Evolutionary conservation across 2,113 vertebrate species (phyloP).

Genomic region (Oriolus oriolus): DNA sequence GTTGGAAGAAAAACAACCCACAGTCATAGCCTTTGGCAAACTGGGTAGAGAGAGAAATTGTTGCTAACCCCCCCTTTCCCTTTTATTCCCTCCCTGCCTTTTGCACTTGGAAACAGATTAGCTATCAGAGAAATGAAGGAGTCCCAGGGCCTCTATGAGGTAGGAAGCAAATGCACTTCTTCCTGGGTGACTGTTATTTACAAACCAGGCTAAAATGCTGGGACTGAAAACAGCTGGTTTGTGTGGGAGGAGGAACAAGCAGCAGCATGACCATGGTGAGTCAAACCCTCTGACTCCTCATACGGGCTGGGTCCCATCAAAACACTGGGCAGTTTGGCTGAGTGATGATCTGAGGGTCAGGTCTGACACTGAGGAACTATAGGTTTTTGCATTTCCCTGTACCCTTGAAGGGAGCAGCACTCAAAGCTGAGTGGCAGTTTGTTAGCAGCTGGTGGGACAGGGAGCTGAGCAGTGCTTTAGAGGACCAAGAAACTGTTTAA

Average conservation of each 20-base stretch:
- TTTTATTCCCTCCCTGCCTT: not conserved
- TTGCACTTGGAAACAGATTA: not conserved
- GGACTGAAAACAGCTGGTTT: not conserved
- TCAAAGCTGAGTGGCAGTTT: not conserved
- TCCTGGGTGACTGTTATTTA: not conserved
- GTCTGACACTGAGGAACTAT: not conserved
- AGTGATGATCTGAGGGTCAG: not conserved
- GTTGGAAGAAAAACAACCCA: not conserved
- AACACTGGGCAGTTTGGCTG: not conserved
- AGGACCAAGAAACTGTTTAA: not conserved
- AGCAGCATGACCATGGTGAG: not conserved
- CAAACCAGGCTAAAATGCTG: not conserved
- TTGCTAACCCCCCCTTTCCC: not conserved
- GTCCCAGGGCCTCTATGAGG: not conserved
- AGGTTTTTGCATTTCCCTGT: not conserved
- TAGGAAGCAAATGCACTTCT: not conserved
- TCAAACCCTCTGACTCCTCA: not conserved
- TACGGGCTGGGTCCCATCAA: accelerated
- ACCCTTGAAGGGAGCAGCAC: not conserved
- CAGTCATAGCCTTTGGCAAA: not conserved
- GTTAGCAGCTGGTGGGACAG: not conserved
- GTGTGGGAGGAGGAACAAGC: not conserved
- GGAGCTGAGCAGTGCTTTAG: not conserved
- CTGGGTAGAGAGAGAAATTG: not conserved
- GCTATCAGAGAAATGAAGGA: not conserved